A percentile compares a stretch with the other conserved stretches of the same genome.
phyloP scores from a whole-genome alignment of 1,140 invertebrate species.

The Camponotus pennsylvanicus region DNA sequence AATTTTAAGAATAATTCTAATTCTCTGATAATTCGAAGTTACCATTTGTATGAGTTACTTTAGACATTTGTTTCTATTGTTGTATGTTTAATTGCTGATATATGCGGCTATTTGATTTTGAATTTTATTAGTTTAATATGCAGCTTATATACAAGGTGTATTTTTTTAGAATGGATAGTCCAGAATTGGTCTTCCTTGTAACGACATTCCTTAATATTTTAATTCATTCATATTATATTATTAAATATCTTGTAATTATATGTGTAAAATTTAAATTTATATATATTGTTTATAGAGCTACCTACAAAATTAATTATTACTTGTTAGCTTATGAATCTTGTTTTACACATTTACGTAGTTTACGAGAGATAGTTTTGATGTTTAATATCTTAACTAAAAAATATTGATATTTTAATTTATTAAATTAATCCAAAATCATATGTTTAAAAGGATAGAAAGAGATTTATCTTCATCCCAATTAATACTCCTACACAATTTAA shows the following conservation, averaged over 20 bases:
- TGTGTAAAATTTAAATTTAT: not conserved
- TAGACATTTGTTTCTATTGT: not conserved
- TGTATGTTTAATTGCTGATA: not conserved
- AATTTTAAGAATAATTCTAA: not conserved
- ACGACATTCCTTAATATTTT: not conserved
- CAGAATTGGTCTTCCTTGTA: not conserved
- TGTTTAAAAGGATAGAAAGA: not conserved
- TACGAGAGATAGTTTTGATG: not conserved
- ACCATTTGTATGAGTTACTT: not conserved
- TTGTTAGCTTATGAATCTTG: not conserved
- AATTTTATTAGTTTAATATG: not conserved
- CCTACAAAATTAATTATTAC: not conserved
- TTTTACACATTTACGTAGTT: not conserved
- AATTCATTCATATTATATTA: not conserved
- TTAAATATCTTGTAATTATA: not conserved
- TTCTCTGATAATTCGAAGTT: not conserved
- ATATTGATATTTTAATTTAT: no score
- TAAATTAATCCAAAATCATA: not conserved
- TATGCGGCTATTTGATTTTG: not conserved
- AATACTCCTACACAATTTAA: not conserved
- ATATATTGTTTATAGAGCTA: not conserved
- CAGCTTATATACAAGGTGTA: not conserved
- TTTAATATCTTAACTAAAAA: not conserved
- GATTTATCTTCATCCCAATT: not conserved
- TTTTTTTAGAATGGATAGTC: not conserved